These are phyloP conservation scores for Galerucella calmariensis DNA, from an alignment of 2,888 invertebrate genomes.

Conservation along the genomic window DNA sequence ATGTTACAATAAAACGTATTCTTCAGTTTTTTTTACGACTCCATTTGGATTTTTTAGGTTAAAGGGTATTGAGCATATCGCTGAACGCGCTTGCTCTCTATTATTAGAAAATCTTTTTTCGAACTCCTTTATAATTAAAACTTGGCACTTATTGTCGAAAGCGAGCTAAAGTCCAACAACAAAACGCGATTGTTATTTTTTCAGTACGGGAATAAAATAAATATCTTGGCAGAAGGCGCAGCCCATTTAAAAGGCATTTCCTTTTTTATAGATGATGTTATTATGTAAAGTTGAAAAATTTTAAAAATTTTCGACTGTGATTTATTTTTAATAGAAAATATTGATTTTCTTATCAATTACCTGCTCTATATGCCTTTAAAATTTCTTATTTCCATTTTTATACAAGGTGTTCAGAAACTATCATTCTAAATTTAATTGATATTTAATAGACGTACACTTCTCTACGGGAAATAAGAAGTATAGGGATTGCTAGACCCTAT, in stretches of 20 bases:
- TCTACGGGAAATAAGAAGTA: too few species aligned
- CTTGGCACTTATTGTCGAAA: slow-evolving; percentile 42
- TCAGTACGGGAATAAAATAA: slow-evolving; percentile 17
- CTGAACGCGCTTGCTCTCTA: slow-evolving; percentile 11
- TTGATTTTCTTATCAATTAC: not conserved
- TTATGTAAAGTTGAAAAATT: not conserved
- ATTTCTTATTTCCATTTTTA: too few species aligned
- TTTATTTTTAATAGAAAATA: not conserved
- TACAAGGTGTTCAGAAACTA: too few species aligned
- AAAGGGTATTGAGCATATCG: not conserved
- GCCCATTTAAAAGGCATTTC: slow-evolving; percentile 4
- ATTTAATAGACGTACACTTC: too few species aligned
- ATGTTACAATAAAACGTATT: too few species aligned
- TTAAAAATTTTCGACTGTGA: not conserved
- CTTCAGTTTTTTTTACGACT: too few species aligned
- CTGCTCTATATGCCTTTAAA: not conserved
- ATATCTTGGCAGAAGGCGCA: slow-evolving; percentile 32
- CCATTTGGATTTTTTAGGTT: not conserved
- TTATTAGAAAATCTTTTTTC: slow-evolving; percentile 38
- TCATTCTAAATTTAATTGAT: too few species aligned
- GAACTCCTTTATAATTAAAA: slow-evolving; percentile 39
- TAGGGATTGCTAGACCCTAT: too few species aligned
- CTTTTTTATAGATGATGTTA: not conserved
- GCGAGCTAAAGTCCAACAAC: slow-evolving; percentile 25
- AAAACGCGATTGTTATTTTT: slow-evolving; percentile 23